phyloP scores from a whole-genome alignment of 2,113 vertebrate species.

The Nymphicus hollandicus region DNA sequence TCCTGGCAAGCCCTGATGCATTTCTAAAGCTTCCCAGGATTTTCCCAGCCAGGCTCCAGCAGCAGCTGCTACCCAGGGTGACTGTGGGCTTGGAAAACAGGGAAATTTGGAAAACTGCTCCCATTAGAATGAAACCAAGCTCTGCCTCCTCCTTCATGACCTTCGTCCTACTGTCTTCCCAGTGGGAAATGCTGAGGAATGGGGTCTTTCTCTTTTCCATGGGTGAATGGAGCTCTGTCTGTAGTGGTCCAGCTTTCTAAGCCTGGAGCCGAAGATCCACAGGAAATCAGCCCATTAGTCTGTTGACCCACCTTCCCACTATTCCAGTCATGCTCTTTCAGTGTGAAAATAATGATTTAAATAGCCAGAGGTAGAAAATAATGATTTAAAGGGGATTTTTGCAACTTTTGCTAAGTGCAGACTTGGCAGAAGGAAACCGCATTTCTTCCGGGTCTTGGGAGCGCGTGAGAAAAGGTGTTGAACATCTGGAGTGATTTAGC shows the following conservation, averaged over 20 bases:
- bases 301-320: neutral
- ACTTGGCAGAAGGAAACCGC: slow-evolving; percentile 9
- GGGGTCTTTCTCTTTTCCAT: neutral
- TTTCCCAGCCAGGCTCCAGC: neutral
- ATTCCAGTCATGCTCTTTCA: neutral
- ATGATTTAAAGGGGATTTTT: slow-evolving; percentile 16
- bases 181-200: neutral
- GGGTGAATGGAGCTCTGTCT: neutral
- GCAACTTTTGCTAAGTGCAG: neutral
- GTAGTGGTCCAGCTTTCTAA: neutral
- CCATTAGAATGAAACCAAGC: neutral
- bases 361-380: neutral
- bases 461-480: neutral
- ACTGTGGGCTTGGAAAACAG: neutral
- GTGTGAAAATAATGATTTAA: slow-evolving; percentile 43
- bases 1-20: neutral
- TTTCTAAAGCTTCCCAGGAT: neutral
- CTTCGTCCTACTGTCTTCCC: neutral
- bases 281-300: slow-evolving; percentile 23
- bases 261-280: neutral
- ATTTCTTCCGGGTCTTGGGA: slow-evolving; percentile 40
- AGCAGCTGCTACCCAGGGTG: neutral
- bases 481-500: slow-evolving; percentile 27
- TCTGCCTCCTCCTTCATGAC: neutral
- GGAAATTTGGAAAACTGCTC: neutral